Evolutionary conservation across 2,888 invertebrate genomes (phyloP), one percentile per base, ranked within the genome.

Genomic region (Elmis aenea): DNA sequence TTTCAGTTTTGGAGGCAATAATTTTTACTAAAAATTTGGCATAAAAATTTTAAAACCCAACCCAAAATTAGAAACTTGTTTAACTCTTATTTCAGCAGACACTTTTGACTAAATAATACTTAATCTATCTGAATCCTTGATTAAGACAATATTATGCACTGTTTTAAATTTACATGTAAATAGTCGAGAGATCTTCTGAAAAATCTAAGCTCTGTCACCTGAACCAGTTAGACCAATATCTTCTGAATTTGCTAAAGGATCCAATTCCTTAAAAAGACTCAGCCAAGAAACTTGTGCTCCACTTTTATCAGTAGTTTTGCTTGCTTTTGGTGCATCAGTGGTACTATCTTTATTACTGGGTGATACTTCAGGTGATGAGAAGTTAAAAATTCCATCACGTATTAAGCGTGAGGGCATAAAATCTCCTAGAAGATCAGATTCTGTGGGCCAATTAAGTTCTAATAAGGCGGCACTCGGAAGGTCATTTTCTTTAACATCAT

Each of bases 261-360:
- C 94, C 38, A 95, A 68, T 66, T 94, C 94, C 21, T 93, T 88
- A 71, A 95, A 94, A 33, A 94, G 71, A 66, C 88, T 89, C 61
- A 90, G 82, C 94, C 94, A 95, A 8, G 65, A 63, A 45, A 68
- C 58, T 35, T 59, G 52, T 40, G 68, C 62, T 58, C 68, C 40
- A 28, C 46, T 48, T 33, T 51, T 51, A 18, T 48, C 50, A 36
- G 49, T 56, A 3, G 42, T 46, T 28, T 42, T 46, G 9, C 21
- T 36, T 25, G 47, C 51, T 8, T 37, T 38, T 20, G 45, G 33
- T 20, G 30, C 31, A 32, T 26, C 34, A 25, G 34, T 48, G 3
- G 26, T 18, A 35, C 53, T 52, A 8, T 44, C 22, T 11, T 11
- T 9, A 33, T 23, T 33, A 8, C 22, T 26, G 3, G 12, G 15